Evolutionary conservation across 2,797 vertebrate species (phyloP), one percentile per base, ranked within the genome.

Genomic region (Leptatherina wallacei): DNA sequence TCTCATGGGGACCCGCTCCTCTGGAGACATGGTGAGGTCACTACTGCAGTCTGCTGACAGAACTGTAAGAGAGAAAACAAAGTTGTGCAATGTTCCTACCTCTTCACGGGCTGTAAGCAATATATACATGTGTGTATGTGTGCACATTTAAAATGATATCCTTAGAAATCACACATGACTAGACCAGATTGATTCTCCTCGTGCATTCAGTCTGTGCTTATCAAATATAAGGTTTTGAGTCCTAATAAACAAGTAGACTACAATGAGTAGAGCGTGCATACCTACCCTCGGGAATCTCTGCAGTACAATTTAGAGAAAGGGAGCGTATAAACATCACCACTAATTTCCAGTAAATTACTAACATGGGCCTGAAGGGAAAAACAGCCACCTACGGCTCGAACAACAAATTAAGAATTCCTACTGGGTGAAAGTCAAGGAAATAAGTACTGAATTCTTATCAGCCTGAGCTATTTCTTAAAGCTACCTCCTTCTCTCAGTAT

Each of bases 21-120:
- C 96, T 75, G 96, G 94, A 84, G 98, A 97, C 91, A 96, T 91
- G 88, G 96, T 96, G 84, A 97, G 95, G 93, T 98, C 96, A 93
- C 96, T 97, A 94, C 97, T 98, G 93, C 96, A 96, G 94, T 98
- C 97, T 91, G 96, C 97, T 90, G 96, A 97, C 92, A 97, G 92
- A 87, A 96, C 95, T 96, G 94, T 4, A 38, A 71, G 4, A 89
- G 30, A 12, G 6, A 1, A 58, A 30, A 38, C 4, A 14, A 3
- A 40, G 33, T 33, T 35, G 33, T 22, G n/a, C 0, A 52, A 18
- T 5, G 1, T 55, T 55, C 35, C 22, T 4, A 35, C 6, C 30
- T 14, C 16, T 20, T 30, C 0, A 11, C 47, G 2, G n/a, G 33
- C 47, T 40, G 13, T 13, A 38, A 11, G 0, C 52, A 18, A 36